Evolutionary conservation across 2,888 invertebrate genomes (phyloP).

Genomic region (Hylaea fasciaria): DNA sequence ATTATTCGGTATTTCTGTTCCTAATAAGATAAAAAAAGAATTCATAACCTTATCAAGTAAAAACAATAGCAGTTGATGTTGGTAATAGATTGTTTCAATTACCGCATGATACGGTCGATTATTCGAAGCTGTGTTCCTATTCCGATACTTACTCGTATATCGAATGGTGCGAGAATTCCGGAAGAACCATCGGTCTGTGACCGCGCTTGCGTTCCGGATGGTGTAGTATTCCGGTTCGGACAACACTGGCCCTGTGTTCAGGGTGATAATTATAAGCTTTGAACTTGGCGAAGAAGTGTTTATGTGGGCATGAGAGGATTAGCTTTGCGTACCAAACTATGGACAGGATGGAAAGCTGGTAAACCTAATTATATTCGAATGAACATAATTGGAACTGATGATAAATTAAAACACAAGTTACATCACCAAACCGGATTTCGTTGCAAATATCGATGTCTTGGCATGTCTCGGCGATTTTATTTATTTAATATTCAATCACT

Average conservation of each 20-base stretch:
- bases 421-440: constrained; percentile 32
- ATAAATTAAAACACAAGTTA: constrained; percentile 1
- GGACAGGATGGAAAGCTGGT: too few relatives aligned
- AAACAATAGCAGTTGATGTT: constrained; percentile 17
- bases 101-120: constrained; percentile 35
- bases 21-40: too few relatives aligned
- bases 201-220: constrained; percentile 58
- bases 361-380: too few relatives aligned
- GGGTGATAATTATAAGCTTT: constrained; percentile 22
- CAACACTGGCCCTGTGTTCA: constrained; percentile 49
- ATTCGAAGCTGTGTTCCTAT: constrained; percentile 41
- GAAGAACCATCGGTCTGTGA: constrained; percentile 61
- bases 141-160: constrained; percentile 41
- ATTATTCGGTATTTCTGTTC: too few relatives aligned
- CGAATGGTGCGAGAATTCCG: constrained; percentile 44
- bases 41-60: not conserved
- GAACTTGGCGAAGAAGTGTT: constrained; percentile 9
- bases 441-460: constrained; percentile 38
- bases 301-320: not conserved
- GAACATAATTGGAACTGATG: too few relatives aligned
- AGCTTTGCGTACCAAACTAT: too few relatives aligned
- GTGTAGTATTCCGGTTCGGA: constrained; percentile 58
- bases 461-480: constrained; percentile 31
- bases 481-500: constrained; percentile 40
- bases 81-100: constrained; percentile 27